Base-by-base conservation (phyloP, 2,797 vertebrate genomes). In the Acrossocheilus fasciatus region DNA sequence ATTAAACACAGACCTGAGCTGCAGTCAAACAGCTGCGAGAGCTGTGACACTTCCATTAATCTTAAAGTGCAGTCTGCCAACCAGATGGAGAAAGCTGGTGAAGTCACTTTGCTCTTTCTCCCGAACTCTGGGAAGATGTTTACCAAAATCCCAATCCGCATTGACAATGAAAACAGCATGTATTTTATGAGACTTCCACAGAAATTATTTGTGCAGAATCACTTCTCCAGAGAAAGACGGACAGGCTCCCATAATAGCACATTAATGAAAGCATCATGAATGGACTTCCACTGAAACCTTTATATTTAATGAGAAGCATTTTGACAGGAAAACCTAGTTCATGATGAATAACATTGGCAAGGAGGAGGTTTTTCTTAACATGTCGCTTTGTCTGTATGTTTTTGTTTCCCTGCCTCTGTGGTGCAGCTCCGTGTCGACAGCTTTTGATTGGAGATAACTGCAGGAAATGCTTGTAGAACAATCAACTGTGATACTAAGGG, bases 61-160 rank as follows among this genome's bases (percentile, higher is more conserved):
- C 87, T 89, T 72, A 14, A 57, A 50, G 39, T 52, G 18, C 73
- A 81, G 85, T 88, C 85, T 90, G 84, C 86, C 52, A 75, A 82
- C 82, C 89, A 91, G 88, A 90, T 90, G 87, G 57, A 54, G 75
- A 84, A 39, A 83, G 73, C 36, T n/a, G n/a, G 26, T 36, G 36
- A 12, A n/a, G 57, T 80, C 62, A 82, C 69, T 45, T 57, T 36
- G 12, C 74, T 52, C 8, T 41, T 20, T 81, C 80, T 64, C 72
- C 57, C 36, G 59, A 73, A 69, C 26, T 17, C 15, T 66, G 15
- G 66, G 18, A 57, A 39, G 20, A 6, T 79, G 36, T 23, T 70
- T 43, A 66, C 68, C 64, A 45, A 64, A 34, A 36, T 41, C 34
- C 17, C 30, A 36, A 30, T 77, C 8, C 4, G n/a, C 34, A 11